Evolutionary conservation across 2,113 vertebrate species (phyloP).

Genomic region (Hippopotamus amphibius): DNA sequence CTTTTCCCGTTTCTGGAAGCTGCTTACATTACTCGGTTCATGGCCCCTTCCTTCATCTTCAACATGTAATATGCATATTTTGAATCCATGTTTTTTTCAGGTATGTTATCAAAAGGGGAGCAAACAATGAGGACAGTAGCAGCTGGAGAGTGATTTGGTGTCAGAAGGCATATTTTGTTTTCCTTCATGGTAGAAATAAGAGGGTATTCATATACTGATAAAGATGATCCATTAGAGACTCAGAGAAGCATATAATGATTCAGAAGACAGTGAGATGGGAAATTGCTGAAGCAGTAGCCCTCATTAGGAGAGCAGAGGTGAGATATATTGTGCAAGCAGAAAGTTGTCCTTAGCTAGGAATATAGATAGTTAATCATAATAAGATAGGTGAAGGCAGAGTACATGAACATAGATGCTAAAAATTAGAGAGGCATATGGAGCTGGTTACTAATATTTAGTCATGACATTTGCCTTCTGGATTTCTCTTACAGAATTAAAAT

Average conservation of each 20-base stretch:
- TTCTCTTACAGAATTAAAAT: not conserved
- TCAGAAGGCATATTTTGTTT: slow-evolving; percentile 13
- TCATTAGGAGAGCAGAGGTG: not conserved
- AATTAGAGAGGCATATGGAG: not conserved
- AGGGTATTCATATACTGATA: not conserved
- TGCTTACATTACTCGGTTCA: too few relatives aligned
- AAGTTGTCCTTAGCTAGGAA: not conserved
- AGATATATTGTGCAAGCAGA: not conserved
- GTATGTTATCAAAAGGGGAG: not conserved
- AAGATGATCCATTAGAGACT: not conserved
- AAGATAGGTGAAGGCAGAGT: not conserved
- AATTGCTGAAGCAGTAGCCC: not conserved
- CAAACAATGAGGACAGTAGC: not conserved
- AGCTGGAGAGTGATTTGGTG: not conserved
- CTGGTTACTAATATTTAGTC: not conserved
- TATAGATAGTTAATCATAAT: not conserved
- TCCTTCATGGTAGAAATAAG: not conserved
- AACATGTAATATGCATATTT: not conserved
- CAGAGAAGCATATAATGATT: not conserved
- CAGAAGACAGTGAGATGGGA: not conserved
- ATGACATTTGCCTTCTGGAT: not conserved
- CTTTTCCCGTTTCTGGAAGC: too few relatives aligned
- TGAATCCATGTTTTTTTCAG: not conserved
- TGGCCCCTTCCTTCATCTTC: too few relatives aligned
- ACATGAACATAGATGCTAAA: not conserved